Percentiles rank a stretch among this genome's conserved stretches.
These are phyloP conservation scores for Drosophila suzukii DNA, from an alignment of 1,140 invertebrate species.

Conservation along the genomic window DNA sequence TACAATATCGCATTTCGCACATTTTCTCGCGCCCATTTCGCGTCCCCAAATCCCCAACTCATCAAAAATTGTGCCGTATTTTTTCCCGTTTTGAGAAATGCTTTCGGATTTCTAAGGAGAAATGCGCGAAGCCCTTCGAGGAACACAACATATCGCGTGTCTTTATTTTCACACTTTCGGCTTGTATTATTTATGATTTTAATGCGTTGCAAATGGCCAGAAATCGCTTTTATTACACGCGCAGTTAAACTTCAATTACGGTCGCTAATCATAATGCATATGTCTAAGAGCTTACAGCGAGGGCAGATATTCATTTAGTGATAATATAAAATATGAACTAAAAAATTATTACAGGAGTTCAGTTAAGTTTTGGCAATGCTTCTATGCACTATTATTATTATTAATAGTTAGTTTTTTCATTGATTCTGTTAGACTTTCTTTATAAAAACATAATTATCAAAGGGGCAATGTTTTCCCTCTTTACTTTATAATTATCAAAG, in stretches of 20 bases:
- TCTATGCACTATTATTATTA: too few relatives aligned
- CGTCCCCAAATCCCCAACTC: slow-evolving; percentile 51
- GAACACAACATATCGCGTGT: slow-evolving; percentile 59
- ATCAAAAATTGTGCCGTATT: slow-evolving; percentile 49
- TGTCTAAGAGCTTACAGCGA: slow-evolving; percentile 42
- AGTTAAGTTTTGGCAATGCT: not conserved
- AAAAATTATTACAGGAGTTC: not conserved
- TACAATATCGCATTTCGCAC: slow-evolving; percentile 72
- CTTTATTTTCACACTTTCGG: slow-evolving; percentile 68
- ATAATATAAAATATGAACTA: not conserved
- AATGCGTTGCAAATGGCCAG: slow-evolving; percentile 83
- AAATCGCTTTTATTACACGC: slow-evolving; percentile 83
- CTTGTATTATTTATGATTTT: slow-evolving; percentile 77
- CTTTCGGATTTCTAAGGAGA: slow-evolving; percentile 40
- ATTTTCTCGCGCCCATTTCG: slow-evolving; percentile 62
- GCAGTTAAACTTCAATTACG: slow-evolving; percentile 83
- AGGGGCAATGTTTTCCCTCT: too few relatives aligned
- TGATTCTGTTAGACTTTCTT: too few relatives aligned
- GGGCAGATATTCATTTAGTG: slow-evolving; percentile 6
- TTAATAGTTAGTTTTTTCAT: too few relatives aligned
- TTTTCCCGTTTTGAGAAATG: slow-evolving; percentile 56
- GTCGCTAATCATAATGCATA: slow-evolving; percentile 73
- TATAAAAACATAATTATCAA: too few relatives aligned
- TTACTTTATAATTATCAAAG: too few relatives aligned
- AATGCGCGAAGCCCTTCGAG: slow-evolving; percentile 32